These are phyloP conservation scores for Schizotus pectinicornis DNA, from an alignment of 2,888 invertebrate species.

Conservation along the genomic window DNA sequence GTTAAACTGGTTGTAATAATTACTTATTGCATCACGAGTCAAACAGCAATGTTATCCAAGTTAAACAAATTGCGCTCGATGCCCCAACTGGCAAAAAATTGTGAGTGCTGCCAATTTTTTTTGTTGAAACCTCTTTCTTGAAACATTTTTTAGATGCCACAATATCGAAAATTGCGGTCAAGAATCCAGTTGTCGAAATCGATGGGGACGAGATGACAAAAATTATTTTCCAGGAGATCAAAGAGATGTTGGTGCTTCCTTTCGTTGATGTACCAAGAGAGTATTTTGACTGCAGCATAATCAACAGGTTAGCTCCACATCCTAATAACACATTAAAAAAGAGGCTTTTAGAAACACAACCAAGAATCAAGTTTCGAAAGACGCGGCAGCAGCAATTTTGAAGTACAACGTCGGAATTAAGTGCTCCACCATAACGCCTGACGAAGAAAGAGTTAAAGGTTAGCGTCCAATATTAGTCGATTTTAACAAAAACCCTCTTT, in stretches of 20 bases:
- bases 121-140: background rate
- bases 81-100: background rate
- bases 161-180: slow-evolving; percentile 65
- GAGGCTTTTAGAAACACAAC: slow-evolving; percentile 69
- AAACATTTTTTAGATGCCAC: slow-evolving; percentile 62
- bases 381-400: slow-evolving; percentile 81
- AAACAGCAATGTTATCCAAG: background rate
- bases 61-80: background rate
- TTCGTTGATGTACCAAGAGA: slow-evolving; percentile 80
- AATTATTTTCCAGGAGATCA: slow-evolving; percentile 90
- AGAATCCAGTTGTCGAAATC: slow-evolving; percentile 83
- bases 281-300: slow-evolving; percentile 86
- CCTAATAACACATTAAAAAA: background rate
- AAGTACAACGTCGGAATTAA: slow-evolving; percentile 90
- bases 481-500: background rate
- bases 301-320: slow-evolving; percentile 61
- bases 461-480: background rate
- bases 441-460: slow-evolving; percentile 87
- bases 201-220: slow-evolving; percentile 95
- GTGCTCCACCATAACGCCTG: slow-evolving; percentile 91
- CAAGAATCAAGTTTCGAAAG: slow-evolving; percentile 84
- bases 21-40: too few relatives aligned
- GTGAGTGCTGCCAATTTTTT: slow-evolving; percentile 1
- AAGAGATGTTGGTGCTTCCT: slow-evolving; percentile 80
- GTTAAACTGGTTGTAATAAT: too few relatives aligned